phyloP scores from a whole-genome alignment of 2,113 vertebrate species.

The Sapajus apella region DNA sequence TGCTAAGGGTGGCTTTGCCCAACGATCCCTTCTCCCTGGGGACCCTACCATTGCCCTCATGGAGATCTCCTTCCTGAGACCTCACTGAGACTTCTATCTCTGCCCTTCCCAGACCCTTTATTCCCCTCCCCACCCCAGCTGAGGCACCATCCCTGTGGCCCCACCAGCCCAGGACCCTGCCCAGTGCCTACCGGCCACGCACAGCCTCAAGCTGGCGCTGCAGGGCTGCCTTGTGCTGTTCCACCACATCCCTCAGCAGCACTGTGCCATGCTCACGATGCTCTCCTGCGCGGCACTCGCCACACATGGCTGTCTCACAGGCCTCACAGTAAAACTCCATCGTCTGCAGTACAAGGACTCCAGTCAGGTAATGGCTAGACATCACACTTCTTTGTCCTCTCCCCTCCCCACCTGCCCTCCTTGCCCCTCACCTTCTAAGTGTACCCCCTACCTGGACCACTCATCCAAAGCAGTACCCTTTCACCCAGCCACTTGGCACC shows the following conservation, averaged over 20 bases:
- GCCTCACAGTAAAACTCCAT: slow-evolving; percentile 99
- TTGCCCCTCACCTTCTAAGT: background rate
- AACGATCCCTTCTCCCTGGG: background rate
- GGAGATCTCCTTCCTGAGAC: background rate
- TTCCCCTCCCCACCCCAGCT: background rate
- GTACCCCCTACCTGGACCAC: background rate
- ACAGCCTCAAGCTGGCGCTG: slow-evolving; percentile 94
- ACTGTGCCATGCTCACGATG: slow-evolving; percentile 95
- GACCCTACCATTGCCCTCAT: background rate
- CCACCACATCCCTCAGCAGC: slow-evolving; percentile 93
- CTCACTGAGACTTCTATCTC: background rate
- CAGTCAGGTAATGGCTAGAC: slow-evolving; percentile 4
- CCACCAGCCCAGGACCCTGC: background rate
- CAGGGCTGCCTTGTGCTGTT: slow-evolving; percentile 94
- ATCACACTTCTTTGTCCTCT: background rate
- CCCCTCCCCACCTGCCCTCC: background rate
- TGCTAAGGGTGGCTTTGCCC: background rate
- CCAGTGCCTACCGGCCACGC: slow-evolving; percentile 87
- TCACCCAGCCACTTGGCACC: background rate
- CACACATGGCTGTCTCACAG: slow-evolving; percentile 97
- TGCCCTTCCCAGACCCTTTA: background rate
- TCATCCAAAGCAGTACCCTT: slow-evolving; percentile 16
- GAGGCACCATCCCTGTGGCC: background rate
- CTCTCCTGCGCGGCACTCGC: slow-evolving; percentile 94
- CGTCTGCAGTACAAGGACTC: slow-evolving; percentile 85